Conservation (phyloP, 2,888 invertebrate genomes). For the Pseudoips prasinana region DNA sequence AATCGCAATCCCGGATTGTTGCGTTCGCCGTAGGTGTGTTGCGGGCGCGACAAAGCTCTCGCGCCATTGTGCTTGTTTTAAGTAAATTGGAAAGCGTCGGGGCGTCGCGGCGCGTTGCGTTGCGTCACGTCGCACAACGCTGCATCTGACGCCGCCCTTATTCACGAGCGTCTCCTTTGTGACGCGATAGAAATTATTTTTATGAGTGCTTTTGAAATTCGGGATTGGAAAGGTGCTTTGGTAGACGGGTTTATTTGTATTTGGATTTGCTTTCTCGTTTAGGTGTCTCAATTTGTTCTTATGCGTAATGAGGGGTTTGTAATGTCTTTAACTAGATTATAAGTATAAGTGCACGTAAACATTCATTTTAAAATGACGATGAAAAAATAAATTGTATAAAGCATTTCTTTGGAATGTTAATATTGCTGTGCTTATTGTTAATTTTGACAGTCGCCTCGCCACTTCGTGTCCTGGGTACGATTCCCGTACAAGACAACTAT, state of each 20-base stretch:
- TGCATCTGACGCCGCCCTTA: conserved; percentile 45
- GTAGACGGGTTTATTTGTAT: conserved; percentile 1
- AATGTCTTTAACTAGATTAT: no score
- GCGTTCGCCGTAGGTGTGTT: conserved; percentile 23
- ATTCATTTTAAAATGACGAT: no score
- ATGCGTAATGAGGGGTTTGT: no score
- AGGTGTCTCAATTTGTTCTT: neutral
- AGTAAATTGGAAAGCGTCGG: conserved; percentile 63
- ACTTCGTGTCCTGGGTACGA: no score
- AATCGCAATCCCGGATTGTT: conserved; percentile 12
- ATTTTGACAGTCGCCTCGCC: no score
- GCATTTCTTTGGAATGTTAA: no score
- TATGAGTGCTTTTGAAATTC: conserved; percentile 16
- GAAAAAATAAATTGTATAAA: no score
- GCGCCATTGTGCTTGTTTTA: conserved; percentile 59
- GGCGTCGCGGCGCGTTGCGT: conserved; percentile 14
- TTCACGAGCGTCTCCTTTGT: conserved; percentile 4
- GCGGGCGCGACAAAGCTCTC: conserved; percentile 34
- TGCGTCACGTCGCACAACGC: conserved; percentile 10
- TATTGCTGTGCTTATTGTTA: no score
- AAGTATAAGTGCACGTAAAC: no score
- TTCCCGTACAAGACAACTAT: no score
- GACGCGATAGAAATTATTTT: conserved; percentile 16
- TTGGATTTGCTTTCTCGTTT: conserved; percentile 5
- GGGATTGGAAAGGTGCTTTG: conserved; percentile 14